phyloP scores from a whole-genome alignment of 2,797 vertebrate genomes.

The Margarornis squamiger region DNA sequence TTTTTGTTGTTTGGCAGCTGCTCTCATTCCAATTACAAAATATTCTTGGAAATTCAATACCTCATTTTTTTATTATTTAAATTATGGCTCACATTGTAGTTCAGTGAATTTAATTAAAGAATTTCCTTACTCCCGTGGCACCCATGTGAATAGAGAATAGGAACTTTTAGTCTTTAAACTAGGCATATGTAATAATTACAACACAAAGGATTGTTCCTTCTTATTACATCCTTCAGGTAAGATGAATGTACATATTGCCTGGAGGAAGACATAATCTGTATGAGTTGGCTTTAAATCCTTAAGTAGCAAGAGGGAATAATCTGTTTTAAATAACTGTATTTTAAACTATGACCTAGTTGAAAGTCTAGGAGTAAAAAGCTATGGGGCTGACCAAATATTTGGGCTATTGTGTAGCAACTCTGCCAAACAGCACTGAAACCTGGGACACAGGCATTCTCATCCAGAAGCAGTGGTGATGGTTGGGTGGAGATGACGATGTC shows the following conservation, averaged over 20 bases:
- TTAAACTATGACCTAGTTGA: background rate
- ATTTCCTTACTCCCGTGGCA: conserved; percentile 49
- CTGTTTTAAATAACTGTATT: background rate
- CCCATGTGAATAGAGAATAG: conserved; percentile 52
- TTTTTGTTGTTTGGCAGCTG: conserved; percentile 37
- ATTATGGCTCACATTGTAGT: conserved; percentile 27
- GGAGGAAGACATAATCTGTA: background rate
- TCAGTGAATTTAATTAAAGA: conserved; percentile 61
- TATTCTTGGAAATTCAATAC: conserved; percentile 53
- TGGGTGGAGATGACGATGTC: background rate
- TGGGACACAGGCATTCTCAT: background rate
- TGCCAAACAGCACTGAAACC: background rate
- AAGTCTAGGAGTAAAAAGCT: background rate
- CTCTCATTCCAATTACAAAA: conserved; percentile 40
- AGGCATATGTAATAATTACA: background rate
- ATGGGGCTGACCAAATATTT: background rate
- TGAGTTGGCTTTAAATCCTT: background rate
- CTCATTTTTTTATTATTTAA: conserved; percentile 60
- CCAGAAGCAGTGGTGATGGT: background rate
- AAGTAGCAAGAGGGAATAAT: background rate
- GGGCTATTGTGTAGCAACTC: background rate
- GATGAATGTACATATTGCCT: background rate
- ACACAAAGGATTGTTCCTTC: background rate
- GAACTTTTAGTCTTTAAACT: background rate
- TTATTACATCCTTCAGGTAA: conserved; percentile 2